phyloP scores from a whole-genome alignment of 2,113 vertebrate species.

The Mus spicilegus region DNA sequence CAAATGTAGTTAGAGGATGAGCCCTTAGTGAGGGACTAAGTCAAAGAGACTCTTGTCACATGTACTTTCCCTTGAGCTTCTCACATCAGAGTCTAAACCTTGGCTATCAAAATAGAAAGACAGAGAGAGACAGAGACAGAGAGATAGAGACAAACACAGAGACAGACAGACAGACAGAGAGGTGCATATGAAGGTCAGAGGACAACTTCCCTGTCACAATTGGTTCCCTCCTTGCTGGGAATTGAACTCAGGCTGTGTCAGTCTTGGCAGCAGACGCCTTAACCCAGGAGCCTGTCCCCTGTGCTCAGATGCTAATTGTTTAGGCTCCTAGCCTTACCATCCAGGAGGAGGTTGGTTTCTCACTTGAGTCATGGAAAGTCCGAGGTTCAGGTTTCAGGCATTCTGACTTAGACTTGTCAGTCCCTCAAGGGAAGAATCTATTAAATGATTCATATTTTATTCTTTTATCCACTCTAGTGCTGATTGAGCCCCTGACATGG shows the following conservation, averaged over 20 bases:
- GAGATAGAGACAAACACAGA: no score
- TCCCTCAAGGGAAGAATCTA: neutral
- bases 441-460: neutral
- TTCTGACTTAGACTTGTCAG: neutral
- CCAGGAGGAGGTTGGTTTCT: neutral
- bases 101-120: no score
- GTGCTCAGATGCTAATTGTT: neutral
- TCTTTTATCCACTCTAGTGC: neutral
- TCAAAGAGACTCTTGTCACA: constrained; percentile 53
- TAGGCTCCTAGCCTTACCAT: neutral
- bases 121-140: no score
- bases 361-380: neutral
- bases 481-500: rapidly evolving
- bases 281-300: neutral
- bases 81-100: no score
- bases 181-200: neutral
- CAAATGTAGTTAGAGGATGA: constrained; percentile 61
- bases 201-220: neutral
- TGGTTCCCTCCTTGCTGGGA: neutral
- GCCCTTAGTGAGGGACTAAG: neutral
- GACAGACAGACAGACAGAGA: no score
- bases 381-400: neutral
- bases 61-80: constrained; percentile 21
- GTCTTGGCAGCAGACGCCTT: neutral
- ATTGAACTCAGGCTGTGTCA: neutral